Percentiles rank a stretch among this genome's conserved stretches.
These are phyloP conservation scores for Xylophagus ater DNA, from an alignment of 2,888 invertebrate species.

Conservation along the genomic window DNA sequence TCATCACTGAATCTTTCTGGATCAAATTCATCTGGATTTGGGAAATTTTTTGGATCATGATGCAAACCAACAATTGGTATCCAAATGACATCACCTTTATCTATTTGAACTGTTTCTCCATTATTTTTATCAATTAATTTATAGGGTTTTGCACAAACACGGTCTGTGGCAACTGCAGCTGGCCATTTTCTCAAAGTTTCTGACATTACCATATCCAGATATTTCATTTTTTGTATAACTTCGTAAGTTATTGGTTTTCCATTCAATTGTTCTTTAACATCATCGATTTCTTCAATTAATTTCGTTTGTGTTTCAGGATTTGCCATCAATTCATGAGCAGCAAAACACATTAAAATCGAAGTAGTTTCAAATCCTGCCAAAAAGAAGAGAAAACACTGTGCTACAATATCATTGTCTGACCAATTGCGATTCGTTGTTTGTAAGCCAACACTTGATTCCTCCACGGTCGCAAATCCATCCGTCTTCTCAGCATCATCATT, in stretches of 20 bases:
- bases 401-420: slow-evolving; percentile 45
- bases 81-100: slow-evolving; percentile 26
- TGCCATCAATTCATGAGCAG: slow-evolving; percentile 46
- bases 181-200: slow-evolving; percentile 46
- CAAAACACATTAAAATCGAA: slow-evolving; percentile 40
- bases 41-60: slow-evolving; percentile 42
- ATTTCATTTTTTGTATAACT: slow-evolving; percentile 46
- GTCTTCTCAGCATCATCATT: too few relatives aligned
- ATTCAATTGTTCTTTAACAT: slow-evolving; percentile 35
- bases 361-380: slow-evolving; percentile 47
- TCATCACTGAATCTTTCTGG: slow-evolving; percentile 48
- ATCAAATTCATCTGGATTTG: slow-evolving; percentile 46
- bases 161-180: slow-evolving; percentile 38
- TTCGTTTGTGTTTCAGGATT: slow-evolving; percentile 47
- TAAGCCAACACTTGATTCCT: too few relatives aligned
- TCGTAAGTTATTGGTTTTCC: slow-evolving; percentile 44
- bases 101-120: slow-evolving; percentile 26
- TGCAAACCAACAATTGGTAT: slow-evolving; percentile 42
- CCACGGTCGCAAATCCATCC: too few relatives aligned
- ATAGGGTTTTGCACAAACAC: slow-evolving; percentile 44
- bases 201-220: slow-evolving; percentile 46
- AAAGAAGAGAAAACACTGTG: slow-evolving; percentile 47
- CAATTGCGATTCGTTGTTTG: slow-evolving; percentile 23
- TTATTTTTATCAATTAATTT: slow-evolving; percentile 28
- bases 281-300: slow-evolving; percentile 44